phyloP scores from a whole-genome alignment of 2,888 invertebrate genomes.

The Drosophila vallismaia region DNA sequence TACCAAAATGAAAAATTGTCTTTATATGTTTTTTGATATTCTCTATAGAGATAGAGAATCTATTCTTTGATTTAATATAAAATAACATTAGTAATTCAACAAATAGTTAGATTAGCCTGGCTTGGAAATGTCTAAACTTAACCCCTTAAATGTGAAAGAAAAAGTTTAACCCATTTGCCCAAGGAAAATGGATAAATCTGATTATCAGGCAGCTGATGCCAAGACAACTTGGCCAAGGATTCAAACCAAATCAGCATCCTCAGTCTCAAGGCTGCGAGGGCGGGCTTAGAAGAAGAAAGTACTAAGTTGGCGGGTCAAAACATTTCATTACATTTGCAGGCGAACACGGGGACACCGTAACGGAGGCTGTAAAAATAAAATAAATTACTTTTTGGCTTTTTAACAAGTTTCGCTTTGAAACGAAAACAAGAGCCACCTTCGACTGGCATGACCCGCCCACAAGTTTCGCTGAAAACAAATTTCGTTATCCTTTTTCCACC shows the following conservation, averaged over 20 bases:
- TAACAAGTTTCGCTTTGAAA: constrained; percentile 46
- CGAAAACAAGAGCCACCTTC: constrained; percentile 65
- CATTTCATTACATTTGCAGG: constrained; percentile 53
- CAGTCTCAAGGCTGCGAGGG: constrained; percentile 23
- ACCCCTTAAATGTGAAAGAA: constrained; percentile 22
- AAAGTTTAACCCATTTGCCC: constrained; percentile 47
- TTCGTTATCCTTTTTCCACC: constrained; percentile 33
- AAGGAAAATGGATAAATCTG: constrained; percentile 34
- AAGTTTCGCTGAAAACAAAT: constrained; percentile 44
- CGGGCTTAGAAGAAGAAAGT: constrained; percentile 26
- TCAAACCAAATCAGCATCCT: constrained; percentile 42
- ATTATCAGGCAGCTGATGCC: constrained; percentile 47
- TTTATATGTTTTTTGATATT: too few relatives aligned
- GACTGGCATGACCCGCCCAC: constrained; percentile 11
- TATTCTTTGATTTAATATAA: constrained; percentile 11
- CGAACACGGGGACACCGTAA: constrained; percentile 24
- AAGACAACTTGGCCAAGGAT: constrained; percentile 49
- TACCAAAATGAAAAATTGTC: constrained; percentile 20
- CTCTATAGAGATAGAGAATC: neutral
- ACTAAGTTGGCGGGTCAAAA: constrained; percentile 64
- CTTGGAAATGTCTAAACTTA: constrained; percentile 34
- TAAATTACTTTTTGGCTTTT: constrained; percentile 67
- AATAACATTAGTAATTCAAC: constrained; percentile 11
- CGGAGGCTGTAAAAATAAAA: constrained; percentile 62
- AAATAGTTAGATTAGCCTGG: constrained; percentile 55